phyloP scores from a whole-genome alignment of 2,888 invertebrate species.

The Globia sparganii region DNA sequence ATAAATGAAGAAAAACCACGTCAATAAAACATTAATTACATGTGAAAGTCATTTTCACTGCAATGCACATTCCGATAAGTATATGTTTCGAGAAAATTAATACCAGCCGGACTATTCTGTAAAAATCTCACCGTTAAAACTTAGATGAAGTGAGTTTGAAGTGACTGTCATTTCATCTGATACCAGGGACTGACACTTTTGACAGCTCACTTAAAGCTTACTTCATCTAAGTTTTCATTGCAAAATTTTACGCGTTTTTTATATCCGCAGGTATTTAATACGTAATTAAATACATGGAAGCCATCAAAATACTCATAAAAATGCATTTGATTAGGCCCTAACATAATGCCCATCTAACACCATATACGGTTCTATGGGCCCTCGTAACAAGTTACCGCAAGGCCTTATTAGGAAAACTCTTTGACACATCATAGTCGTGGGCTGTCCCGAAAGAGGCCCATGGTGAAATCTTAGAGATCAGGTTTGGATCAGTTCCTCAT shows the following conservation, averaged over 20 bases:
- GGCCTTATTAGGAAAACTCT: slow-evolving; percentile 43
- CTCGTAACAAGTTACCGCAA: slow-evolving; percentile 32
- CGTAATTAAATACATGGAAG: not conserved
- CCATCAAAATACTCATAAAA: not conserved
- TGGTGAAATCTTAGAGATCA: slow-evolving; percentile 62
- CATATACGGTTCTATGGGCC: slow-evolving; percentile 2
- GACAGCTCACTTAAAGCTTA: not conserved
- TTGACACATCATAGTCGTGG: slow-evolving; percentile 57
- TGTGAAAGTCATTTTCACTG: not conserved
- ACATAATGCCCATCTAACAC: not conserved
- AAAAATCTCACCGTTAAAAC: not conserved
- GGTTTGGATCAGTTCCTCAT: slow-evolving; percentile 53
- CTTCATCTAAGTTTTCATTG: not conserved
- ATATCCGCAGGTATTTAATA: not conserved
- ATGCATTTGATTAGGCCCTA: not conserved
- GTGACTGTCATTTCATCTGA: not conserved
- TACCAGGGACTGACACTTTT: not conserved
- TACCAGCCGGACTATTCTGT: not conserved
- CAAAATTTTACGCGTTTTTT: not conserved
- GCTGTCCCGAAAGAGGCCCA: slow-evolving; percentile 49
- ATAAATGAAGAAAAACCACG: not conserved
- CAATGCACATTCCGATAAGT: not conserved
- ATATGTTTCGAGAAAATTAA: not conserved
- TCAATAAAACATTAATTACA: not conserved
- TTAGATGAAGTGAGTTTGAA: not conserved